Conservation (phyloP, 2,797 vertebrate genomes). For the Sebastes taczanowskii region DNA sequence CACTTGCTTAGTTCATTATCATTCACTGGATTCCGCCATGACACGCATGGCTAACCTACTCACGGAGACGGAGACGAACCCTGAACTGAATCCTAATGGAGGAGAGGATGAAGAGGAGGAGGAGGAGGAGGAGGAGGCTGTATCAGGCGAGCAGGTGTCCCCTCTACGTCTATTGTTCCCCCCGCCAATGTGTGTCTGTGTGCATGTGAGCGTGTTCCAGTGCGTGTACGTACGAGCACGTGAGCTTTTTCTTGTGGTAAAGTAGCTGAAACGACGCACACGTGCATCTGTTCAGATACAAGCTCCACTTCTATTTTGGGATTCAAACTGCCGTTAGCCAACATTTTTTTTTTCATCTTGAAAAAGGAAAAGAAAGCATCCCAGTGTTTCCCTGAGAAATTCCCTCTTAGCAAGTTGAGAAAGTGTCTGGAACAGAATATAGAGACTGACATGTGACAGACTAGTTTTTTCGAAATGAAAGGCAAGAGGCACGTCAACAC, state of each 20-base stretch:
- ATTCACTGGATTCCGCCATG: constrained; percentile 79
- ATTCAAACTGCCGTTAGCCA: background rate
- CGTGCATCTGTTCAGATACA: background rate
- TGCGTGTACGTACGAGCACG: background rate
- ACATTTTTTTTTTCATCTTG: background rate
- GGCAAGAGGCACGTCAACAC: background rate
- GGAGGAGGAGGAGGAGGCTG: constrained; percentile 26
- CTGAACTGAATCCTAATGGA: constrained; percentile 81
- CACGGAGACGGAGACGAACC: constrained; percentile 71
- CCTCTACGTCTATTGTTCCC: constrained; percentile 62
- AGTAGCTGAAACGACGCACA: constrained; percentile 3
- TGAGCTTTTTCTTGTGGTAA: background rate
- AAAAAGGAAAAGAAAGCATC: background rate
- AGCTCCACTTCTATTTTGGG: constrained; percentile 1
- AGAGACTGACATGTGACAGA: background rate
- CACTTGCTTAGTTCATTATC: constrained; percentile 77
- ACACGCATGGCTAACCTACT: constrained; percentile 81
- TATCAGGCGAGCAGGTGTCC: constrained; percentile 79
- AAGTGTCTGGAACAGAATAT: background rate
- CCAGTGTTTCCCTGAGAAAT: background rate
- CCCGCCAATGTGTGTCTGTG: constrained; percentile 24
- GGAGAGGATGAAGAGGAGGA: constrained; percentile 36
- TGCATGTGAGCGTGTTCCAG: background rate
- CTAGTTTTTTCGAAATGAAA: background rate
- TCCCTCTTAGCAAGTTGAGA: background rate